Evolutionary conservation across 1,140 invertebrate genomes (phyloP).

Genomic region (Bombus haemorrhoidalis): DNA sequence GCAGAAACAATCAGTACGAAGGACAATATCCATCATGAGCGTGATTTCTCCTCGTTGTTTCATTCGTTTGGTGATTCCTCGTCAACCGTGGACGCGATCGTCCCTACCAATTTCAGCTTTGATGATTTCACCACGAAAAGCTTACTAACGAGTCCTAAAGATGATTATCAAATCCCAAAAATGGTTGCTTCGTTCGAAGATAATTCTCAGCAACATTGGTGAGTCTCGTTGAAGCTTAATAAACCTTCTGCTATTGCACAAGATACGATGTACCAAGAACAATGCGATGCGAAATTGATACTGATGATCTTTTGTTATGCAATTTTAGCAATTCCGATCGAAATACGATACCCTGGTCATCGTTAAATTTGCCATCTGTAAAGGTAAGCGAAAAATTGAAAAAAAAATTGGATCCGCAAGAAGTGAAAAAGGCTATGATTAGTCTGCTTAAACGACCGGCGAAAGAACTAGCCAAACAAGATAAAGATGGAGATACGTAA

Average conservation of each 20-base stretch:
- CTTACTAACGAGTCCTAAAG: too few relatives aligned
- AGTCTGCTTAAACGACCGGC: conserved; percentile 66
- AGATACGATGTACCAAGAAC: too few relatives aligned
- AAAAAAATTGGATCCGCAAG: conserved; percentile 62
- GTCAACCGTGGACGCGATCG: too few relatives aligned
- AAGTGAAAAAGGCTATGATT: conserved; percentile 73
- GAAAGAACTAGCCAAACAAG: conserved; percentile 54
- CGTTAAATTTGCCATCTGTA: conserved; percentile 70
- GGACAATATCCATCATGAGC: not conserved
- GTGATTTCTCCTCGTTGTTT: not conserved
- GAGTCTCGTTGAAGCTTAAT: not conserved
- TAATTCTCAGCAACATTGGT: conserved; percentile 46
- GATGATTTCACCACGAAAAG: not conserved
- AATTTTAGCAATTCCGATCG: conserved; percentile 3
- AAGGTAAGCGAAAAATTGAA: conserved; percentile 69
- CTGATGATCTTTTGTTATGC: too few relatives aligned
- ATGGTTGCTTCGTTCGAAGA: conserved; percentile 57
- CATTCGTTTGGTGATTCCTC: not conserved
- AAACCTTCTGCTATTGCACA: too few relatives aligned
- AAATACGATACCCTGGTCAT: conserved; percentile 60
- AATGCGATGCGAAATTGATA: too few relatives aligned
- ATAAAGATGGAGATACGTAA: conserved; percentile 76
- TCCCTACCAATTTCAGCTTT: not conserved
- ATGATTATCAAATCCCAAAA: conserved; percentile 70
- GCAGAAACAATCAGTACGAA: not conserved